Evolutionary conservation across 2,113 vertebrate species (phyloP), one percentile per base, ranked within the genome.

Genomic region (Percopsis transmontana): DNA sequence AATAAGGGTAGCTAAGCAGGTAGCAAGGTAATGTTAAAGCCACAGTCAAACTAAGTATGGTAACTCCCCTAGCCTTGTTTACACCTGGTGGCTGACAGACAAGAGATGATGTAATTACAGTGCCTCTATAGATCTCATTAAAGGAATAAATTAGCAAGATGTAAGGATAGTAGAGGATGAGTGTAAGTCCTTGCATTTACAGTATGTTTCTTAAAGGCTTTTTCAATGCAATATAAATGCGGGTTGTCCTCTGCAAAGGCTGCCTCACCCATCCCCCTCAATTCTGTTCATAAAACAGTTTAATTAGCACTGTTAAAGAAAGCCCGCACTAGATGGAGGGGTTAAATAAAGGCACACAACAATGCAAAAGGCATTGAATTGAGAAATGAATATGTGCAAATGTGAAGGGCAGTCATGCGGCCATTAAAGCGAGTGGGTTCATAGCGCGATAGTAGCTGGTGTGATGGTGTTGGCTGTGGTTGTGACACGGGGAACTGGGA

Each of bases 381-480:
- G n/a, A 74, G 42, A 44, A 44, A 33, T 48, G 45, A n/a, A 3
- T 3, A 7, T 48, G 41, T 41, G 27, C 62, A 42, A 11, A 0
- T 39, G 66, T 59, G 56, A 7, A 23, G 39, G 24, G 9, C 21
- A 12, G 58, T 47, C n/a, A 14, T 3, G 41, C 55, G 1, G 45
- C 3, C 13, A 13, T 33, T 14, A 44, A 15, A 44, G 42, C 2
- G 15, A 48, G 45, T n/a, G 44, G 38, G 41, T 58, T 8, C 41
- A 23, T 59, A 48, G 56, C 12, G 2, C 18, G 48, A 54, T 12
- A 21, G 53, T 69, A 63, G 58, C 12, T 19, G 57, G 59, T 78
- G 66, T 67, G 54, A 70, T 57, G 59, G 63, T 52, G 72, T 72
- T 77, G 71, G 70, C 77, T 68, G 70, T 52, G 50, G 62, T 68